phyloP scores from a whole-genome alignment of 2,113 vertebrate species.

The Noturus placidus region DNA sequence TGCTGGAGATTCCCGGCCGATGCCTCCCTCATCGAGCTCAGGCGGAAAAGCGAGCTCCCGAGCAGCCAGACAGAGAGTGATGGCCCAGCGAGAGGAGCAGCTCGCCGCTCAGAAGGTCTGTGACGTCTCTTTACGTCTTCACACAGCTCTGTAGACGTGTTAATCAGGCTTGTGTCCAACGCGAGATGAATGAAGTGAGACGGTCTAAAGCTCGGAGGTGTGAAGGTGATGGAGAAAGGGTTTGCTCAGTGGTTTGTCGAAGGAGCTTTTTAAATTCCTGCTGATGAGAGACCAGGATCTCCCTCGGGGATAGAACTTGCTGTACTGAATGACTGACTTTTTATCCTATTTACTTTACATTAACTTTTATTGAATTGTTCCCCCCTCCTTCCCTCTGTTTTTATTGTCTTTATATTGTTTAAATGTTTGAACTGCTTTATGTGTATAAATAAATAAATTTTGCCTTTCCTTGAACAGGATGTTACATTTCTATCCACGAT shows the following conservation, averaged over 20 bases:
- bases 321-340: too few species aligned
- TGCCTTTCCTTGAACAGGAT: too few species aligned
- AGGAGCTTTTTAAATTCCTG: not conserved
- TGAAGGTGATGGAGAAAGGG: not conserved
- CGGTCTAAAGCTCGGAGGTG: not conserved
- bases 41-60: constrained; percentile 75
- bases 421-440: too few species aligned
- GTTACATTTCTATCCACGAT: too few species aligned
- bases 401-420: too few species aligned
- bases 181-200: not conserved
- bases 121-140: not conserved
- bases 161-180: not conserved
- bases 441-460: too few species aligned
- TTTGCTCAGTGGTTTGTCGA: not conserved
- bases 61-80: constrained; percentile 77
- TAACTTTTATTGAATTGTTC: not conserved
- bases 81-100: constrained; percentile 86
- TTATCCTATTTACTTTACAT: not conserved
- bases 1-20: constrained; percentile 56
- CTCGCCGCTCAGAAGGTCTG: constrained; percentile 83
- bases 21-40: constrained; percentile 58
- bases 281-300: not conserved
- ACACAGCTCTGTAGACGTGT: not conserved
- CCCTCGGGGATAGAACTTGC: not conserved
- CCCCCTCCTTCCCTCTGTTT: too few species aligned